phyloP scores from a whole-genome alignment of 2,888 invertebrate species.

The Tryphoninae sp. region DNA sequence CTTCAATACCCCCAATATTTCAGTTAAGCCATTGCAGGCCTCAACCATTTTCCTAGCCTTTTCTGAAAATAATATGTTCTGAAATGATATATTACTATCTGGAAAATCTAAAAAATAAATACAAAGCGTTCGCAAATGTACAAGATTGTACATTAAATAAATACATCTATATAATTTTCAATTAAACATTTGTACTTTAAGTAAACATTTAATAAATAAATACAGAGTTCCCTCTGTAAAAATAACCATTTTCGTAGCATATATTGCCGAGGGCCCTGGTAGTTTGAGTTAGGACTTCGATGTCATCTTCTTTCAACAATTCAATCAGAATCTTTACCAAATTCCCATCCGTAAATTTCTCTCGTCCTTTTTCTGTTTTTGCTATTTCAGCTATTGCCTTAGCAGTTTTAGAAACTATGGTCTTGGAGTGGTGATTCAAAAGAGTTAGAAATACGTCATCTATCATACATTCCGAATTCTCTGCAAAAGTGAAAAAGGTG shows the following conservation, averaged over 20 bases:
- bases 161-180: too few species aligned
- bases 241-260: slow-evolving; percentile 91
- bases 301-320: slow-evolving; percentile 81
- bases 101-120: too few species aligned
- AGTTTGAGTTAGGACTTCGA: slow-evolving; percentile 87
- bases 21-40: slow-evolving; percentile 82
- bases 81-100: too few species aligned
- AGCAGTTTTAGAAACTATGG: slow-evolving; percentile 82
- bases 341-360: slow-evolving; percentile 85
- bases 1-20: slow-evolving; percentile 74
- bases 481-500: slow-evolving; percentile 62
- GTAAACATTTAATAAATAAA: background rate
- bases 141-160: slow-evolving; percentile 9
- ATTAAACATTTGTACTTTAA: too few species aligned
- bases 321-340: slow-evolving; percentile 84
- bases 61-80: slow-evolving; percentile 68
- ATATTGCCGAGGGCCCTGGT: slow-evolving; percentile 94
- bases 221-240: background rate
- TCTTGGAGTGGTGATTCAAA: slow-evolving; percentile 70
- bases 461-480: slow-evolving; percentile 67
- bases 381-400: slow-evolving; percentile 92
- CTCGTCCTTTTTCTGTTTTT: slow-evolving; percentile 89
- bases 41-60: slow-evolving; percentile 75
- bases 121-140: background rate
- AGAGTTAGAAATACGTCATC: slow-evolving; percentile 74